phyloP scores from a whole-genome alignment of 2,113 vertebrate genomes.

The Neolamprologus tretocephalus region DNA sequence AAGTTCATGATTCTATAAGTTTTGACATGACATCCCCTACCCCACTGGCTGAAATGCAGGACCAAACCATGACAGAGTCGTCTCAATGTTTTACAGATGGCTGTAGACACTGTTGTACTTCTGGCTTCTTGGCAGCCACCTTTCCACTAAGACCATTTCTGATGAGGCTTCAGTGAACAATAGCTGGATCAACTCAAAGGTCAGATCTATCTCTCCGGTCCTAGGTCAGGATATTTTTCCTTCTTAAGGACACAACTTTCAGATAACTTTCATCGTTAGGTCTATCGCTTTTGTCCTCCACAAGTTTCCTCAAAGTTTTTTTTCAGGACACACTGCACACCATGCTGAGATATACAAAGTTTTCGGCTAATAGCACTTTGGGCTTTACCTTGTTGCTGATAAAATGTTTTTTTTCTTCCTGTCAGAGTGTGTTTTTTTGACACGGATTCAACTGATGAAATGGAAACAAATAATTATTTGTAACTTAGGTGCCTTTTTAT shows the following conservation, averaged over 20 bases:
- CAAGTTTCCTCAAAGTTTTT: not conserved
- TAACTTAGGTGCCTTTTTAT: not conserved
- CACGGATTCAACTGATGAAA: not conserved
- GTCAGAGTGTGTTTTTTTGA: not conserved
- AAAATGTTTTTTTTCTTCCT: not conserved
- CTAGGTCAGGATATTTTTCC: not conserved
- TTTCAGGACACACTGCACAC: not conserved
- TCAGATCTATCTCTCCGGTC: not conserved
- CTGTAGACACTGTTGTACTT: not conserved
- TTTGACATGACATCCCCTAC: not conserved
- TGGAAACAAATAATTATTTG: not conserved
- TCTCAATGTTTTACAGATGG: not conserved
- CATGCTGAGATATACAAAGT: not conserved
- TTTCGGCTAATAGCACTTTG: not conserved
- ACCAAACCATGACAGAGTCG: not conserved
- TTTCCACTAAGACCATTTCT: not conserved
- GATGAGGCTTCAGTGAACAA: not conserved
- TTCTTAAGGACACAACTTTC: not conserved
- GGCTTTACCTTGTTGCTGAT: not conserved
- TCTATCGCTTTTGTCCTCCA: not conserved
- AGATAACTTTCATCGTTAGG: not conserved
- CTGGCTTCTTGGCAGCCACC: not conserved
- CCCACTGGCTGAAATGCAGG: not conserved
- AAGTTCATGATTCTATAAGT: not conserved
- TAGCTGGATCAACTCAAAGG: not conserved